Evolutionary conservation across 2,888 invertebrate genomes (phyloP).

Genomic region (Polyploca ridens): DNA sequence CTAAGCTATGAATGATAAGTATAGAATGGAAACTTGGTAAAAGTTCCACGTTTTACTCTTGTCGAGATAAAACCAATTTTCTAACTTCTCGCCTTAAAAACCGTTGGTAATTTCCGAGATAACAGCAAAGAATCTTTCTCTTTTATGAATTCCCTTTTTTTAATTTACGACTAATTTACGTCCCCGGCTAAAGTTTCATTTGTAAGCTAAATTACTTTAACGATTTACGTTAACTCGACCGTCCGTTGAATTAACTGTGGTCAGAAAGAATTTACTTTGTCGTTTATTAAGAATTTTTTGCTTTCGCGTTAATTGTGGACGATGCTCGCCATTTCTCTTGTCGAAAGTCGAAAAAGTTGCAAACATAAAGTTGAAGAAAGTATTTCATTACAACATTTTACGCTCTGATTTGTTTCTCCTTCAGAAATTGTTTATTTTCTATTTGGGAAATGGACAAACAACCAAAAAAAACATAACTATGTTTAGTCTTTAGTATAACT

Average conservation of each 20-base stretch:
- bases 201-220: conserved; percentile 61
- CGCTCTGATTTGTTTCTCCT: no score
- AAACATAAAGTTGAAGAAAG: no score
- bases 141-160: conserved; percentile 51
- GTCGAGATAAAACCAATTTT: conserved; percentile 33
- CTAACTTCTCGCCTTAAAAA: conserved; percentile 41
- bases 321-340: conserved; percentile 4
- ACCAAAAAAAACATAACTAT: no score
- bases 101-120: conserved; percentile 42
- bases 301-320: conserved; percentile 10
- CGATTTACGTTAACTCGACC: conserved; percentile 48
- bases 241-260: conserved; percentile 47
- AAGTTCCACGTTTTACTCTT: conserved; percentile 3
- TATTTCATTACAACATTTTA: no score
- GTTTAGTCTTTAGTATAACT: no score
- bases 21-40: conserved; percentile 1
- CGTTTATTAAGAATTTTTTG: conserved; percentile 36
- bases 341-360: not conserved
- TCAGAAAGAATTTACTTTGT: conserved; percentile 39
- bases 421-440: no score
- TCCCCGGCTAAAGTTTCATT: conserved; percentile 52
- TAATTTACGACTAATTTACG: conserved; percentile 56
- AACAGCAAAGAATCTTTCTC: conserved; percentile 33
- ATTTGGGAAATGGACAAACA: no score
- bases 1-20: not conserved